Evolutionary conservation across 2,797 vertebrate genomes (phyloP).

Genomic region (Propithecus perrieri): DNA sequence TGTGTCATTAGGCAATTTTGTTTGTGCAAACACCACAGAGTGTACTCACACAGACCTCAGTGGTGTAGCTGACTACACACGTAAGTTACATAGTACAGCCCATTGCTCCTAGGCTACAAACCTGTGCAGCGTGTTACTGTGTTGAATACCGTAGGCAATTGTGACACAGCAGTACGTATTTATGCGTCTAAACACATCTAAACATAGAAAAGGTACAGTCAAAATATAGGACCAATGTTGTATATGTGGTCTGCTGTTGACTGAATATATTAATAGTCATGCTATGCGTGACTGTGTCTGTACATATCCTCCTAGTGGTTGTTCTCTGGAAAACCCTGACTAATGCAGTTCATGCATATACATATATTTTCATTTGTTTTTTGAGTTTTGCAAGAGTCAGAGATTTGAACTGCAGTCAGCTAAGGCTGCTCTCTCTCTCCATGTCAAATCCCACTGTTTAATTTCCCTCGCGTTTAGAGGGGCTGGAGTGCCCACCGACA

Average conservation of each 20-base stretch:
- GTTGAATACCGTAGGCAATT: neutral
- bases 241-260: neutral
- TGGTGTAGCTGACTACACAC: neutral
- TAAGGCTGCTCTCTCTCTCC: neutral
- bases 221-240: neutral
- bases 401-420: neutral
- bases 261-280: neutral
- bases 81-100: neutral
- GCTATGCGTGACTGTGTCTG: neutral
- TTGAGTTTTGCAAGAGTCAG: slow-evolving; percentile 14
- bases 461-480: neutral
- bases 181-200: neutral
- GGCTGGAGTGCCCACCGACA: neutral
- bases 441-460: neutral
- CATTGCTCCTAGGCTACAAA: neutral
- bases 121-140: neutral
- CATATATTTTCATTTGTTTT: neutral
- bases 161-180: neutral
- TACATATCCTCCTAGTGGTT: neutral
- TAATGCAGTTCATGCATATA: neutral
- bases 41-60: neutral
- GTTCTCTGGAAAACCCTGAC: neutral
- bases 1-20: neutral
- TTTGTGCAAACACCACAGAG: neutral
- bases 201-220: neutral